Evolutionary conservation across 2,797 vertebrate species (phyloP).

Genomic region (Poeciliopsis turneri): DNA sequence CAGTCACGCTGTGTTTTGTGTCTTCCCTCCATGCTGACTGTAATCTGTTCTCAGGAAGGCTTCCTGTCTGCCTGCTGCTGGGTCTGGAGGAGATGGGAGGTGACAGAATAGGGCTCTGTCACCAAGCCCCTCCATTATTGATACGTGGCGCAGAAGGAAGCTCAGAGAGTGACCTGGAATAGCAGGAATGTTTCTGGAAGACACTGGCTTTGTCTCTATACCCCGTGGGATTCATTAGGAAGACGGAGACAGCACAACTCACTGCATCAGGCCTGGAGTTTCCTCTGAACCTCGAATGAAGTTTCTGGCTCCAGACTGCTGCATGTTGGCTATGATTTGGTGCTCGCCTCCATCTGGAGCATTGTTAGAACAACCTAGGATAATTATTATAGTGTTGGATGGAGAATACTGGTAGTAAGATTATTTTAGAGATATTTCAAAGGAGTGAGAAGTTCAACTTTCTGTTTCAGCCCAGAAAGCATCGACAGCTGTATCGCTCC

Average conservation of each 20-base stretch:
- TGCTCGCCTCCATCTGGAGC: background rate
- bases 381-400: background rate
- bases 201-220: slow-evolving; percentile 35
- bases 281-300: slow-evolving; percentile 9
- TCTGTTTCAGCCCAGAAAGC: background rate
- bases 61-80: slow-evolving; percentile 67
- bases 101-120: slow-evolving; percentile 82
- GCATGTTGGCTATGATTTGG: background rate
- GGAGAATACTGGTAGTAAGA: background rate
- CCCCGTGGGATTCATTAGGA: slow-evolving; percentile 42
- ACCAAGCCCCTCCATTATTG: slow-evolving; percentile 80
- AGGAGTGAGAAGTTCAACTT: background rate
- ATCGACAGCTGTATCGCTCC: background rate
- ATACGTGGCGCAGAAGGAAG: slow-evolving; percentile 53
- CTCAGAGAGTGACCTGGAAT: slow-evolving; percentile 14
- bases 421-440: background rate
- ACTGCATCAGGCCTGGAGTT: slow-evolving; percentile 1
- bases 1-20: slow-evolving; percentile 39
- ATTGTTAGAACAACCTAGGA: background rate
- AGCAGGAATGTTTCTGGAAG: slow-evolving; percentile 20
- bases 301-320: background rate
- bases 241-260: background rate
- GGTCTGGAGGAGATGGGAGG: slow-evolving; percentile 76
- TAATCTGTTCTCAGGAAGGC: slow-evolving; percentile 76
- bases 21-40: slow-evolving; percentile 75